A percentile compares a stretch with the other conserved stretches of the same genome.
phyloP scores from a whole-genome alignment of 2,888 invertebrate species.

The Zeuzera pyrina region DNA sequence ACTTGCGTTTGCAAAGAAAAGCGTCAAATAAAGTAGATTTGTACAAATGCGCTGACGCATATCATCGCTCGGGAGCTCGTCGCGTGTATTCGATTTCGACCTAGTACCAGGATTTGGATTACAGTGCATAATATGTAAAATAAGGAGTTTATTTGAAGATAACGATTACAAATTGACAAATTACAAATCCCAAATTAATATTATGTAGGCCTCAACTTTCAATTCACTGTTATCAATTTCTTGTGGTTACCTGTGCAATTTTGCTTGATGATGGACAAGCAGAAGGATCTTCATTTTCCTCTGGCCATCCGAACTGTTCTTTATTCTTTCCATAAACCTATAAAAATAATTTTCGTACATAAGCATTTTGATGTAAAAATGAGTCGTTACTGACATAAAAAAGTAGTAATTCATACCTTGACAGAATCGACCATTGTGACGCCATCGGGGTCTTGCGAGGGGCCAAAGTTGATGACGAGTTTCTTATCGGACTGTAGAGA shows the following conservation, averaged over 20 bases:
- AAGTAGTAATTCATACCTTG: constrained; percentile 74
- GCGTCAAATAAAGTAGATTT: no score
- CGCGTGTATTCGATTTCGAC: no score
- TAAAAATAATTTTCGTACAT: constrained; percentile 10
- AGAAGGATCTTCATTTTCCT: constrained; percentile 88
- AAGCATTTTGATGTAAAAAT: background rate
- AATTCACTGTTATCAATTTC: no score
- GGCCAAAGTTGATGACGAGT: constrained; percentile 85
- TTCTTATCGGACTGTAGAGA: constrained; percentile 94
- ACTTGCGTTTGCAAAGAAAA: no score
- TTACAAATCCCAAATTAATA: no score
- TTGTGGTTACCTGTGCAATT: constrained; percentile 52
- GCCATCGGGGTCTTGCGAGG: constrained; percentile 88
- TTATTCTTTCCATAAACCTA: constrained; percentile 93
- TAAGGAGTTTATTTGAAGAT: no score
- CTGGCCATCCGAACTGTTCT: constrained; percentile 97
- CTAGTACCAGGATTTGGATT: no score
- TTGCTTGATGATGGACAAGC: constrained; percentile 60
- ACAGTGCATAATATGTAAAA: no score
- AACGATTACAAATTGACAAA: no score
- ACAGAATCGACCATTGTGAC: constrained; percentile 95
- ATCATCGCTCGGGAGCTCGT: no score
- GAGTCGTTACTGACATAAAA: background rate
- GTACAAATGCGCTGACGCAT: no score
- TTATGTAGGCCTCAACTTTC: no score